These are phyloP conservation scores for Antennarius maculatus DNA, from an alignment of 2,797 vertebrate genomes.

Conservation along the genomic window DNA sequence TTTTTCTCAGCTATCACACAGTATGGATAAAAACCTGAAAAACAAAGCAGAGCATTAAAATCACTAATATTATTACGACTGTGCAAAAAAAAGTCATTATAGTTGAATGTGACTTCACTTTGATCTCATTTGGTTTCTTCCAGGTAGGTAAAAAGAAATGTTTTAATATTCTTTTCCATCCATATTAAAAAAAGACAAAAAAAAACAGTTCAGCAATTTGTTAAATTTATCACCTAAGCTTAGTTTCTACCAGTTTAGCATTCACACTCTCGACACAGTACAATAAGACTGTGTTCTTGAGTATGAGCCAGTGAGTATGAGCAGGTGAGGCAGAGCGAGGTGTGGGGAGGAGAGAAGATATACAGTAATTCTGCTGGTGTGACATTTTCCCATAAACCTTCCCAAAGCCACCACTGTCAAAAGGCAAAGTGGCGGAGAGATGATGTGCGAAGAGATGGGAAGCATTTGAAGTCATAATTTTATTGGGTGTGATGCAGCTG, in stretches of 20 bases:
- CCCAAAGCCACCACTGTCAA: slow-evolving; percentile 58
- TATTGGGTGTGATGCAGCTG: slow-evolving; percentile 38
- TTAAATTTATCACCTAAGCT: neutral
- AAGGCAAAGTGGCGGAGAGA: slow-evolving; percentile 35
- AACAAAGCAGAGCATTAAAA: no score
- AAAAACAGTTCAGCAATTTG: neutral
- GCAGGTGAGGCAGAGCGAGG: slow-evolving; percentile 49
- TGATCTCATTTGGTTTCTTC: neutral
- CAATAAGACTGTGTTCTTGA: slow-evolving; percentile 25
- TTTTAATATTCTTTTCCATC: neutral
- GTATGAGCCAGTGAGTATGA: slow-evolving; percentile 23
- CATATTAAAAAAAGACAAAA: slow-evolving; percentile 4
- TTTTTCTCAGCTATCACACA: neutral
- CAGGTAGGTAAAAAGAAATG: neutral
- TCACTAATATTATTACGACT: neutral
- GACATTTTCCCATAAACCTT: slow-evolving; percentile 77
- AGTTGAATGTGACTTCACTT: neutral
- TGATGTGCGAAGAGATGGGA: slow-evolving; percentile 24
- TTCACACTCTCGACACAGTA: slow-evolving; percentile 10
- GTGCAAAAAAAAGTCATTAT: neutral
- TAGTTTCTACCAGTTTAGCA: slow-evolving; percentile 11
- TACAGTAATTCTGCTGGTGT: slow-evolving; percentile 74
- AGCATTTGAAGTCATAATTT: slow-evolving; percentile 32
- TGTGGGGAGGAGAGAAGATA: slow-evolving; percentile 51
- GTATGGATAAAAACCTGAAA: no score